These are phyloP conservation scores for Stichopus horrens DNA, from an alignment of 53 echinoderm and acorn worm genomes.

Conservation along the genomic window DNA sequence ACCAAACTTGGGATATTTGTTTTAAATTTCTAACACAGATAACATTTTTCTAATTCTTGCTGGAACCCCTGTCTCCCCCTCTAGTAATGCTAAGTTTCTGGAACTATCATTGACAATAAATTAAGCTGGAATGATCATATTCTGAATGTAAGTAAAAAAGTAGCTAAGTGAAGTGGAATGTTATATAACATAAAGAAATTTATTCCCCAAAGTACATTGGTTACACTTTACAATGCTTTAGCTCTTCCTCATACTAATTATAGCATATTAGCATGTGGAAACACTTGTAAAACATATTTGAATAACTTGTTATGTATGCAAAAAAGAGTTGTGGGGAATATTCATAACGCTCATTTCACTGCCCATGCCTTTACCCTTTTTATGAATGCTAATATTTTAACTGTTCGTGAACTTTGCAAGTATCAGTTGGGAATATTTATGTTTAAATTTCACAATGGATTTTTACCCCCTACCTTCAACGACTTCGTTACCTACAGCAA, in stretches of 20 bases:
- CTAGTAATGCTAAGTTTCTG: no score
- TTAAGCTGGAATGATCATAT: no score
- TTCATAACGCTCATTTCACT: slow-evolving; percentile 4
- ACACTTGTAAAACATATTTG: neutral
- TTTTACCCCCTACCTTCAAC: neutral
- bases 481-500: neutral
- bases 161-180: no score
- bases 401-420: slow-evolving; percentile 8
- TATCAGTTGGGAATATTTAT: slow-evolving; percentile 18
- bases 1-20: no score
- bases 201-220: no score
- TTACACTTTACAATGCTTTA: no score
- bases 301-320: neutral
- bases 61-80: no score
- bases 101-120: no score
- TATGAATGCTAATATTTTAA: slow-evolving; percentile 8
- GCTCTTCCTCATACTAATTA: neutral
- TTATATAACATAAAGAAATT: no score
- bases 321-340: neutral
- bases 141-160: no score
- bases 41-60: no score
- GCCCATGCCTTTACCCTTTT: neutral
- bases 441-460: slow-evolving; percentile 19
- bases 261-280: slow-evolving; percentile 1
- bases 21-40: no score